Conservation (phyloP, 2,113 vertebrate species). For the Dasyurus viverrinus region DNA sequence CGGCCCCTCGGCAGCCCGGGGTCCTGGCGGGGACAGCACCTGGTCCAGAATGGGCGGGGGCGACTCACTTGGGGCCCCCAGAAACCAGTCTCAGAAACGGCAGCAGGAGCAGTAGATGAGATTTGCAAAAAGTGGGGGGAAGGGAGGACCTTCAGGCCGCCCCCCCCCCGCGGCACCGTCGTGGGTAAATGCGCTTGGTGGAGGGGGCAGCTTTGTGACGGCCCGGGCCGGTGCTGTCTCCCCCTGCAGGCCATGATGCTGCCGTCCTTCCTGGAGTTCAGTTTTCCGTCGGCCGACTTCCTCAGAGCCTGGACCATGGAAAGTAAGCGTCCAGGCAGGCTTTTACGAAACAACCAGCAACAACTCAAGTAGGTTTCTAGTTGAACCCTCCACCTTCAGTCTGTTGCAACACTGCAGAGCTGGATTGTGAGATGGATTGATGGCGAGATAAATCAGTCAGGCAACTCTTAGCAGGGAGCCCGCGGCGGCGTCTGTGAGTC, state of each 20-base stretch:
- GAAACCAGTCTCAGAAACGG: neutral
- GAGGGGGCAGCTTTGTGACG: neutral
- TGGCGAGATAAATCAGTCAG: neutral
- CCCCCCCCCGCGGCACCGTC: no score
- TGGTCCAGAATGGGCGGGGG: neutral
- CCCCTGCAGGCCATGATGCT: conserved; percentile 87
- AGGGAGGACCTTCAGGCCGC: no score
- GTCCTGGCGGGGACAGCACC: no score
- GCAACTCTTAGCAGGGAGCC: neutral
- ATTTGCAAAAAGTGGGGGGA: neutral
- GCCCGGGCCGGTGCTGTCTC: conserved; percentile 3
- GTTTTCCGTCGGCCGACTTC: conserved; percentile 84
- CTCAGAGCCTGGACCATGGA: conserved; percentile 94
- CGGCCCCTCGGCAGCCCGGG: neutral
- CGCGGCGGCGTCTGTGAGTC: neutral
- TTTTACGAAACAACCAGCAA: conserved; percentile 85
- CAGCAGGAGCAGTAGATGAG: neutral
- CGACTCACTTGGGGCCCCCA: rapidly evolving
- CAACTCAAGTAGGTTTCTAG: conserved; percentile 85
- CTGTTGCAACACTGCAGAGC: rapidly evolving
- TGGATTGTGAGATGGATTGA: neutral
- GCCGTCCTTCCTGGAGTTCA: conserved; percentile 80
- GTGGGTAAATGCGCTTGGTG: neutral
- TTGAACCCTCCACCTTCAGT: rapidly evolving
- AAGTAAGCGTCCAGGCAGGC: conserved; percentile 79